Evolutionary conservation across 2,888 invertebrate genomes (phyloP), one percentile per base, ranked within the genome.

Genomic region (Apamea sordens): DNA sequence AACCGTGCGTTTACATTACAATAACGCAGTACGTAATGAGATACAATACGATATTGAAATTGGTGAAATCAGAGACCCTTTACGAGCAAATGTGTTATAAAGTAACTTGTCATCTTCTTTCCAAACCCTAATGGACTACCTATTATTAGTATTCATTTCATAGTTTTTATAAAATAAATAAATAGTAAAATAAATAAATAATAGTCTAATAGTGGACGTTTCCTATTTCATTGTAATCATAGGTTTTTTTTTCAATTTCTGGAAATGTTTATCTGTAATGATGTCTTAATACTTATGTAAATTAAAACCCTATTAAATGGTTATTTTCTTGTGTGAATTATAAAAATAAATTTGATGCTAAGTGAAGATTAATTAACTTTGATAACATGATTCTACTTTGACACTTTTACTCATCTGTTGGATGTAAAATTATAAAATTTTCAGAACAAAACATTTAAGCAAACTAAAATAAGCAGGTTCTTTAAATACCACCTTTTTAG

Each of bases 251-350:
- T 64, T 64, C 1, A 50, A 28, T 72, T 76, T 86, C 36, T 50
- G 3, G 18, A 7, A 64, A 69, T 10, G n/a, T 0, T 21, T 69
- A 69, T 56, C 32, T 15, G 7, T 69, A 63, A 76, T 47, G 47
- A 61, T 28, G 11, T 50, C 10, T 36, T 82, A 73, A 79, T 79
- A 77, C 24, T 21, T 28, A 56, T 13, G 41, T 65, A 24, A 50
- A 86, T 84, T 83, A 86, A 86, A 84, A 83, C 28, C 24, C 2
- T 32, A 77, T 84, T 86, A 77, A 0, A n/a, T 0, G 21, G 36
- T 32, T 64, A 59, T 59, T 71, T 70, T 63, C n/a, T 61, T 15
- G n/a, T 10, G 15, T 63, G 15, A 1, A 15, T 0, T n/a, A 18
- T 36, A 36, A 24, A 69, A 67, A 71, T 50, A 47, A 28, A 80